Base-by-base conservation (phyloP, 2,113 vertebrate species). In the Lampris incognitus region DNA sequence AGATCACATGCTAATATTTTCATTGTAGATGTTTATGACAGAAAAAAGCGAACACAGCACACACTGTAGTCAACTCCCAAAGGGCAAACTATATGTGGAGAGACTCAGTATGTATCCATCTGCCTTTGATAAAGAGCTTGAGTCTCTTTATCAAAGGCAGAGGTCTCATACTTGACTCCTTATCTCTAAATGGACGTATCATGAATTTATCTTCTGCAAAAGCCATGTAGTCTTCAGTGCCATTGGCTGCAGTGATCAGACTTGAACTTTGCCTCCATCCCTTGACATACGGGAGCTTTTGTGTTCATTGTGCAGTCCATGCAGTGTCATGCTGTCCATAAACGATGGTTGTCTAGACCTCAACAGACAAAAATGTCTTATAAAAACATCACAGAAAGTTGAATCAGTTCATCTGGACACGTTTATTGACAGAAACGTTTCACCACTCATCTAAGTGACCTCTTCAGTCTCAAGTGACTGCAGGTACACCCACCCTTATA, bases 251-350 rank as follows among this genome's bases (percentile, higher is more conserved):
- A 52, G 63, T 72, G 48, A 72, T 58, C 60, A 61, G 66, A 73
- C 76, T 76, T 71, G 7, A 46, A 84, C 44, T 76, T 2, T 46
- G 44, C 7, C 56, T 39, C 60, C 46, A 66, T 66, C 70, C 37
- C 57, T 38, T 48, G 76, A 66, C n/a, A 9, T 59, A 62, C 46
- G 66, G 65, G 37, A 24, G 59, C 74, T 11, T 42, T 37, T 61
- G 66, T 60, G 49, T 77, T 72, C 41, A 49, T 50, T 75, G 58
- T 79, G 69, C 50, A 64, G 71, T 78, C 74, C 54, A 11, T 5
- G 4, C 4, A 9, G 9, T 24, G 24, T 24, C 24, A 24, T 24
- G 24, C 24, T 24, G 24, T 24, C 24, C 24, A 24, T 24, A 24
- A 24, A 24, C 24, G 24, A 24, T 24, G 24, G 24, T 24, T 24